Evolutionary conservation across 2,888 invertebrate genomes (phyloP), one percentile per base, ranked within the genome.

Genomic region (Microplitis manilae): DNA sequence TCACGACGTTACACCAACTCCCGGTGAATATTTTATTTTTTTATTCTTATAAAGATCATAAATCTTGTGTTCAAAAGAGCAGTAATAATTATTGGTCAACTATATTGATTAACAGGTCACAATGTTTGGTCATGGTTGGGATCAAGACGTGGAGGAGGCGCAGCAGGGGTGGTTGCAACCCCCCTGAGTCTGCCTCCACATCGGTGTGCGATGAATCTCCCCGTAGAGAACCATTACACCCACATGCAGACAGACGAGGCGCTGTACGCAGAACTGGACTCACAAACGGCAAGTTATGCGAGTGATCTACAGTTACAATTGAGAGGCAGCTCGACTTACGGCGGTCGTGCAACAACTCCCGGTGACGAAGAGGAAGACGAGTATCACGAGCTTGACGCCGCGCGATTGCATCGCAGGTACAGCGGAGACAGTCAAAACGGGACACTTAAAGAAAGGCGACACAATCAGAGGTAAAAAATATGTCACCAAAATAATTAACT

Each of bases 201-300:
- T 80, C 84, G 89, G 79, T 85, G 89, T 70, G 85, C 89, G 38
- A 87, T 89, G 82, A 90, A 89, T 84, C 86, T 89, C 30, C 91
- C 91, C 4, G 93, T 92, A 13, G 94, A 94, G 88, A 94, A 94
- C 87, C 94, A 94, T 87, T 94, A 94, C 87, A 94, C 94, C 6
- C 94, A 94, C 86, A 93, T 94, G 93, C 93, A 93, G 81, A 92
- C 89, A 38, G 93, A 93, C 84, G 93, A 93, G 86, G 94, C 94
- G 0, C 91, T 94, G 15, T 94, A 94, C 86, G 94, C 94, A 6
- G 94, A 94, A 88, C 89, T 94, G 82, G 94, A 94, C 87, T 91
- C 93, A 68, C 93, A 93, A 84, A 90, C 88, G 77, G 88, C 89
- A 79, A 90, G 90, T 84, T 90, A 90, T 84, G 90, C 90, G 69